Base-by-base conservation (phyloP, 2,888 invertebrate genomes). In the Agriopis leucophaearia region DNA sequence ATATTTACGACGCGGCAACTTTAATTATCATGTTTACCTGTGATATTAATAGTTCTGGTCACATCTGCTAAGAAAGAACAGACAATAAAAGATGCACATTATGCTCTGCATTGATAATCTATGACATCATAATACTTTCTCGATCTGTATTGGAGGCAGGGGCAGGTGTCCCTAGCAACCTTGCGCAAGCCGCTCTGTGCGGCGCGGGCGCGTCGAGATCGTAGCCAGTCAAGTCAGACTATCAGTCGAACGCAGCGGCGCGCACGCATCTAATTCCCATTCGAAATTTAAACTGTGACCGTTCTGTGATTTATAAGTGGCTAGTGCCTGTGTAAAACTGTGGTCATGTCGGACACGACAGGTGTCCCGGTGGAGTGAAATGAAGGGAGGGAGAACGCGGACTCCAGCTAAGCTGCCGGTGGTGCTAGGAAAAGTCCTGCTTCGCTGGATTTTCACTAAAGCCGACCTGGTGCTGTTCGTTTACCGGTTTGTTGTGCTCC, bases 401-500 rank as follows among this genome's bases (percentile, higher is more conserved):
- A 77, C 79, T 72, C 87, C 88, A 36, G 87, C 75, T 70, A 87
- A 87, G 75, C 78, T 91, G 79, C 88, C 92, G 65, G 84, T 89
- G 83, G 87, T 94, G 72, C 84, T 95, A 74, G 95, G 95, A 75
- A 94, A 94, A 80, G 89, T 95, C 77, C 85, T 95, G 54, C 87
- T 95, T 60, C 95, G 95, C 74, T 96, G 96, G 96, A 92, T 96
- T 66, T 92, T 95, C 77, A 94, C 95, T 66, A 95, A 95, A 82
- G 95, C 95, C 38, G 95, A 95, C 81, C 86, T 95, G 66, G 93
- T 95, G 84, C 94, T 95, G 81, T 92, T 96, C 80, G 91, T 95
- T 79, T 95, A 95, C 88, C 94, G 96, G 89, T 95, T 95, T 80
- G 95, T 95, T 81, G 70, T 73, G 54, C 51, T 69, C 63, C 52